Base-by-base conservation (phyloP, 2,888 invertebrate species). In the Petrolisthes manimaculis region DNA sequence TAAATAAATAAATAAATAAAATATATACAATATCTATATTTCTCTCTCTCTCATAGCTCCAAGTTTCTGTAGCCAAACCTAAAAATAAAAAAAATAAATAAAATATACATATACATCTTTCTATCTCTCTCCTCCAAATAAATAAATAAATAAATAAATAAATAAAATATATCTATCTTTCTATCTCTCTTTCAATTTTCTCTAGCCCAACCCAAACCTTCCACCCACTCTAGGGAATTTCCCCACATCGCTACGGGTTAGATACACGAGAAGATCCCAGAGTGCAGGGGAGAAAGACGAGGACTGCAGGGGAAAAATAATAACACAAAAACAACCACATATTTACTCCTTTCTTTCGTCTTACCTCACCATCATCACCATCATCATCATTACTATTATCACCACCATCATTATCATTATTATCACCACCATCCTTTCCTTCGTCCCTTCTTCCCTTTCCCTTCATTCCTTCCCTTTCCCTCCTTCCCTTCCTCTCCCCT, bases 251-350 rank as follows among this genome's bases (percentile, higher is more conserved):
- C 78, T 78, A 67, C 61, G 53, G 77, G 84, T 79, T 84, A 75
- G 84, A 84, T 78, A 84, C 84, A 84, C 55, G 84, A 84, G 84
- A 51, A 37, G 84, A 24, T 18, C 53, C 84, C 54, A 79, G 79
- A 84, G 84, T 84, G 84, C 84, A 53, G 84, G 78, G 81, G 83
- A 55, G 83, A 54, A 67, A 74, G 74, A 21, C n/a, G 74, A 54
- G 71, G 14, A 55, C 21, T 21, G 55, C 61, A 74, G 83, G 56
- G 56, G 61, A 61, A 61, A 61, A 61, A 61, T 61, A 61, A 14
- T 61, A 61, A 9, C 8, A 14, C 61, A 9, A 14, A 61, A 61
- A 61, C 14, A 61, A 14, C 8, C 6, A 14, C 8, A 14, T 61
- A 61, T 6, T 61, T 61, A 9, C 61, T 61, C 61, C 14, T 61